Evolutionary conservation across 2,113 vertebrate species (phyloP).

Genomic region (Chaetura pelagica): DNA sequence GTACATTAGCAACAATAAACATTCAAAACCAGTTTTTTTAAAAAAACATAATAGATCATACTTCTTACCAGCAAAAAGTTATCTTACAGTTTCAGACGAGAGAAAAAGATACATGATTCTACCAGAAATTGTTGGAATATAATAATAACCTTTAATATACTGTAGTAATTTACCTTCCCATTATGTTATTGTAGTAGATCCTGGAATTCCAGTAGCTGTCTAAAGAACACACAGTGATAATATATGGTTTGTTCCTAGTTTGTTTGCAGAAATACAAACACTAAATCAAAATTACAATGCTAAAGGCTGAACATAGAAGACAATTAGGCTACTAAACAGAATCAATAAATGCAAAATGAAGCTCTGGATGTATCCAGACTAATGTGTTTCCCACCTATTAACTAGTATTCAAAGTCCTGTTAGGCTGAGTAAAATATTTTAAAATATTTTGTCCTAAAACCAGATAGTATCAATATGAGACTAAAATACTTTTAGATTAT

Average conservation of each 20-base stretch:
- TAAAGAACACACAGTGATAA: conserved; percentile 67
- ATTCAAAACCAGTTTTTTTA: background rate
- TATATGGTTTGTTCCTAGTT: conserved; percentile 63
- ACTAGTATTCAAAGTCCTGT: conserved; percentile 36
- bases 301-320: conserved; percentile 65
- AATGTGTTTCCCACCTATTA: conserved; percentile 16
- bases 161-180: conserved; percentile 66
- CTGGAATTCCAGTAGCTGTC: conserved; percentile 57
- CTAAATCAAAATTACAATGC: conserved; percentile 75
- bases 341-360: conserved; percentile 67
- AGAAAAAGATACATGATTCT: conserved; percentile 3
- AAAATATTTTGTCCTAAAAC: conserved; percentile 23
- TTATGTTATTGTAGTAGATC: conserved; percentile 53
- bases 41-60: background rate
- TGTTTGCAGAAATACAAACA: conserved; percentile 74
- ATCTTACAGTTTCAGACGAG: conserved; percentile 10
- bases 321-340: conserved; percentile 66
- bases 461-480: background rate
- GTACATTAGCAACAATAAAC: conserved; percentile 19
- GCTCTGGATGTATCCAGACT: conserved; percentile 35
- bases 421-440: conserved; percentile 29
- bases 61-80: background rate
- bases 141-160: conserved; percentile 53
- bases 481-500: background rate
- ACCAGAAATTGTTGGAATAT: conserved; percentile 33